phyloP scores from a whole-genome alignment of 2,888 invertebrate genomes.

The Amiota mariae region DNA sequence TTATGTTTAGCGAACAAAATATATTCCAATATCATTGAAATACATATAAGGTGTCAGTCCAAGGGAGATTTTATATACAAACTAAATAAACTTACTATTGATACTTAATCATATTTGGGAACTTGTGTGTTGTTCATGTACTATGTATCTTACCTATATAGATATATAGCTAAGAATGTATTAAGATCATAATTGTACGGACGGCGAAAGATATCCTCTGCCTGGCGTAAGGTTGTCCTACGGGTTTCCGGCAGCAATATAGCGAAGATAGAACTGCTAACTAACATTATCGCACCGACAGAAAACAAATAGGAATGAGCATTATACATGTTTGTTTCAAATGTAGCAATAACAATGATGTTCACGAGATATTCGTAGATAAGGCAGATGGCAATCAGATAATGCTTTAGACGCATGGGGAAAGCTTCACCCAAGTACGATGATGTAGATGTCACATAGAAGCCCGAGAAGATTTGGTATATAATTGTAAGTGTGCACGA shows the following conservation, averaged over 20 bases:
- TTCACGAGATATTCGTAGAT: conserved; percentile 8
- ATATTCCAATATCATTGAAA: no score
- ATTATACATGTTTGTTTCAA: not conserved
- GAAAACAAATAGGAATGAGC: not conserved
- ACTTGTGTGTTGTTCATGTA: no score
- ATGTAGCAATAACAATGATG: conserved; percentile 10
- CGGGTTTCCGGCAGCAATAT: conserved; percentile 40
- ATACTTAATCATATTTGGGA: no score
- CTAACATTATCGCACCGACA: not conserved
- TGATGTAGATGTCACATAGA: conserved; percentile 12
- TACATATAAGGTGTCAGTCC: no score
- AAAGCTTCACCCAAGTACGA: conserved; percentile 8
- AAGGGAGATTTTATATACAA: no score
- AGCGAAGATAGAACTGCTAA: not conserved
- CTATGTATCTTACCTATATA: no score
- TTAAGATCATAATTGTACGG: no score
- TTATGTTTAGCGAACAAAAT: no score
- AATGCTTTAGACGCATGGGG: conserved; percentile 3
- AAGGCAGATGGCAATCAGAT: conserved; percentile 9
- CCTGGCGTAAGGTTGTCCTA: conserved; percentile 32
- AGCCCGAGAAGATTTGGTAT: conserved; percentile 5
- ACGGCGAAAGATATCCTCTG: conserved; percentile 35
- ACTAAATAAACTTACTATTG: no score
- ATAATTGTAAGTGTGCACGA: not conserved
- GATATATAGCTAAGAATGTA: no score